Conservation (phyloP, 2,113 vertebrate genomes). For the Oryzias melastigma region DNA sequence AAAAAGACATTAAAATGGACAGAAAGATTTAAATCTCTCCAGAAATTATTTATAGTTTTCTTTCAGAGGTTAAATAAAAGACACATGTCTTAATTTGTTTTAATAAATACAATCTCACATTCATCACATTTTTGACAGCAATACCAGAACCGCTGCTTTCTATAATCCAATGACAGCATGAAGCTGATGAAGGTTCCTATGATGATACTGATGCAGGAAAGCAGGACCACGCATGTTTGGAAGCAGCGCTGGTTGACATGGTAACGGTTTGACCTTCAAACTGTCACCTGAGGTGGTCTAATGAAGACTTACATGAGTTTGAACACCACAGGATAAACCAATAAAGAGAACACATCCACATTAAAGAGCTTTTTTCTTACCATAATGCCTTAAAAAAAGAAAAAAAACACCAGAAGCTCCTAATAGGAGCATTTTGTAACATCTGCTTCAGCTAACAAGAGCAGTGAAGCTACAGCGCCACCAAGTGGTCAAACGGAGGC, state of each 20-base stretch:
- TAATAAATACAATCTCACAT: constrained; percentile 41
- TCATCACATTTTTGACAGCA: constrained; percentile 3
- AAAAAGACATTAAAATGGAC: too few species aligned
- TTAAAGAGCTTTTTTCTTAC: constrained; percentile 10
- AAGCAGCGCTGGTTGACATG: constrained; percentile 26
- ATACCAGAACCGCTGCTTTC: neutral
- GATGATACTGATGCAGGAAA: constrained; percentile 1
- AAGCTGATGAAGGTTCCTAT: neutral
- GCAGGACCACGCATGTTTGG: neutral
- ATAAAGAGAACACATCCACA: constrained; percentile 1
- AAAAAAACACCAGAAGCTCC: constrained; percentile 1
- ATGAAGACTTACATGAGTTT: constrained; percentile 37
- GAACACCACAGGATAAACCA: constrained; percentile 36
- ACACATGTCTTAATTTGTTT: neutral
- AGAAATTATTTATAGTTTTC: too few species aligned
- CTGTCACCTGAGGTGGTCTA: constrained; percentile 36
- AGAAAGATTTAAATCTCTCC: too few species aligned
- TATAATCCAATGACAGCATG: neutral
- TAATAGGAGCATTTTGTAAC: constrained; percentile 12
- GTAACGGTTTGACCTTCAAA: constrained; percentile 42
- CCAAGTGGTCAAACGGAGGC: constrained; percentile 26
- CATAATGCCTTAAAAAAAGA: constrained; percentile 12
- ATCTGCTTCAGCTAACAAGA: neutral
- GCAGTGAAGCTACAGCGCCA: constrained; percentile 38
- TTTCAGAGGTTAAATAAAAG: too few species aligned